phyloP scores from a whole-genome alignment of 2,113 vertebrate genomes.

The Electrona antarctica region DNA sequence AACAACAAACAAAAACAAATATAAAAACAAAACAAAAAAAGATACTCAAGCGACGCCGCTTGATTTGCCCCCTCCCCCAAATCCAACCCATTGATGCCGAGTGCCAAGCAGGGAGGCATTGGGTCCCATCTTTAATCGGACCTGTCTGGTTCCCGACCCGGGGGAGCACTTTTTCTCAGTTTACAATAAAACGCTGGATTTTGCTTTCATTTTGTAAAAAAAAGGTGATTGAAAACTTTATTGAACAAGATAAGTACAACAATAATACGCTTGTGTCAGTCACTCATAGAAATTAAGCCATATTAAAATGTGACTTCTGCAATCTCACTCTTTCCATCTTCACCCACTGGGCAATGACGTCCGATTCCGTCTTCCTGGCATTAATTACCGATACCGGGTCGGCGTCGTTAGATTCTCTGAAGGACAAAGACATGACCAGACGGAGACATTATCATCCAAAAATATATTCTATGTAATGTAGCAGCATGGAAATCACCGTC shows the following conservation, averaged over 20 bases:
- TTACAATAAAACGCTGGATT: slow-evolving; percentile 20
- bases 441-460: background rate
- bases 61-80: too few species aligned
- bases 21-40: too few species aligned
- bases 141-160: too few species aligned
- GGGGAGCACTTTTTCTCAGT: background rate
- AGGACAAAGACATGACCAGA: background rate
- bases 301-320: background rate
- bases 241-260: slow-evolving; percentile 31
- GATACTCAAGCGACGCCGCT: too few species aligned
- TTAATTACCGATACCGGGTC: slow-evolving; percentile 81
- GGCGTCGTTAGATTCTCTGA: slow-evolving; percentile 79
- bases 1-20: too few species aligned
- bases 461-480: background rate
- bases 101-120: too few species aligned
- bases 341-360: slow-evolving; percentile 84
- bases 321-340: slow-evolving; percentile 54
- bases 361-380: slow-evolving; percentile 80
- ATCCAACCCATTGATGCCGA: too few species aligned
- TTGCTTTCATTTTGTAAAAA: slow-evolving; percentile 53
- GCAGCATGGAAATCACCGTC: too few species aligned
- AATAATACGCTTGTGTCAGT: background rate
- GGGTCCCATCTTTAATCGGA: too few species aligned
- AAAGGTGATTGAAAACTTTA: slow-evolving; percentile 44
- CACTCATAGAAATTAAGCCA: slow-evolving; percentile 12